Conservation (phyloP, 2,113 vertebrate genomes). For the Falco punctatus region DNA sequence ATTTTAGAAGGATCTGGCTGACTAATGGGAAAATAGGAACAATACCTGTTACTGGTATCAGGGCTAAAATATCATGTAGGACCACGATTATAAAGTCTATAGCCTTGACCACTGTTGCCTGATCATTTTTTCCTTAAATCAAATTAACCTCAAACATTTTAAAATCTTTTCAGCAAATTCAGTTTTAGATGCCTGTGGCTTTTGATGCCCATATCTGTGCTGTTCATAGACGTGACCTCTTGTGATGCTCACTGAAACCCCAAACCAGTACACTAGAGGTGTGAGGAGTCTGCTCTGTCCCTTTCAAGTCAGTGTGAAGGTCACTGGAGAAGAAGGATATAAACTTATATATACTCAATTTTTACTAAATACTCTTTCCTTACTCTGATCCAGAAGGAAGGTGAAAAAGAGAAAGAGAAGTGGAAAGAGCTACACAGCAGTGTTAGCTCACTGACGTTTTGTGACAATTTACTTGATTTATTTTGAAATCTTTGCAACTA, state of each 20-base stretch:
- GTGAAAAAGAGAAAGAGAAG: not conserved
- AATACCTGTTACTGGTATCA: not conserved
- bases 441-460: not conserved
- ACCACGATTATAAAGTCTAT: not conserved
- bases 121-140: not conserved
- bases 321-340: not conserved
- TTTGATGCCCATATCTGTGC: accelerated
- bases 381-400: not conserved
- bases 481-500: not conserved
- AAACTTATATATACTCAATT: not conserved
- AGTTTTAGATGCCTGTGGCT: not conserved
- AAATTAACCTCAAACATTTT: not conserved
- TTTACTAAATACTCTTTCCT: not conserved
- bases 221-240: not conserved
- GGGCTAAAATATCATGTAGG: not conserved
- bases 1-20: not conserved
- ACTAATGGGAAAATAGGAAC: not conserved
- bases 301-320: not conserved
- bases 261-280: no score
- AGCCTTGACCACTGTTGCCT: not conserved
- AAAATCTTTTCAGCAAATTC: not conserved
- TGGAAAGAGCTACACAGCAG: not conserved
- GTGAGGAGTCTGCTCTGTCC: not conserved
- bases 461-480: not conserved
- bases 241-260: not conserved